phyloP scores from a whole-genome alignment of 2,888 invertebrate genomes.

The Cepaea hortensis region DNA sequence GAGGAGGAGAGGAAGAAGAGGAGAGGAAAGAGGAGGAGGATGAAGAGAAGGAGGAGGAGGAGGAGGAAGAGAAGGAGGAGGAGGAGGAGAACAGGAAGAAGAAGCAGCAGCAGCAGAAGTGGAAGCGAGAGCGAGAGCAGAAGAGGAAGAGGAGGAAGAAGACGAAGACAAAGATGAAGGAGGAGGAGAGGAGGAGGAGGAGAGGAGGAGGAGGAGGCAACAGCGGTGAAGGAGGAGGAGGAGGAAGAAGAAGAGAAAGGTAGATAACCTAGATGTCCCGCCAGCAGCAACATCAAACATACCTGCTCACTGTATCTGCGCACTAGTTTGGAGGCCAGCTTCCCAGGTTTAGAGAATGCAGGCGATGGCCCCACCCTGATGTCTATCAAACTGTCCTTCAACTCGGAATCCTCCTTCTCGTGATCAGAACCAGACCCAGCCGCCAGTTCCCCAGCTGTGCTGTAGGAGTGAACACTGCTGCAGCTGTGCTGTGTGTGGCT shows the following conservation, averaged over 20 bases:
- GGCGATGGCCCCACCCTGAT: constrained; percentile 20
- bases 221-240: no score
- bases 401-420: constrained; percentile 38
- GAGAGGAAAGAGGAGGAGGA: not conserved
- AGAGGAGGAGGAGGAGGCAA: no score
- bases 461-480: not conserved
- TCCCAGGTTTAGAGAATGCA: constrained; percentile 37
- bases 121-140: no score
- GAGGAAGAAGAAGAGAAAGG: no score
- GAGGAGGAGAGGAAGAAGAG: not conserved
- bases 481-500: not conserved
- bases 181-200: no score
- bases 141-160: no score
- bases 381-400: constrained; percentile 19
- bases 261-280: no score
- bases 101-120: no score
- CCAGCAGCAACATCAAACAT: not conserved
- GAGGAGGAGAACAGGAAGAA: no score
- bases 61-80: not conserved
- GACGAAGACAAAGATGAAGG: no score
- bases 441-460: not conserved
- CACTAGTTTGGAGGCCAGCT: constrained; percentile 50
- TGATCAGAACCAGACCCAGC: not conserved
- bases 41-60: not conserved
- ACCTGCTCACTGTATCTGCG: constrained; percentile 57